Conservation (phyloP, 1,140 invertebrate species). For the Drosophila ogumai region DNA sequence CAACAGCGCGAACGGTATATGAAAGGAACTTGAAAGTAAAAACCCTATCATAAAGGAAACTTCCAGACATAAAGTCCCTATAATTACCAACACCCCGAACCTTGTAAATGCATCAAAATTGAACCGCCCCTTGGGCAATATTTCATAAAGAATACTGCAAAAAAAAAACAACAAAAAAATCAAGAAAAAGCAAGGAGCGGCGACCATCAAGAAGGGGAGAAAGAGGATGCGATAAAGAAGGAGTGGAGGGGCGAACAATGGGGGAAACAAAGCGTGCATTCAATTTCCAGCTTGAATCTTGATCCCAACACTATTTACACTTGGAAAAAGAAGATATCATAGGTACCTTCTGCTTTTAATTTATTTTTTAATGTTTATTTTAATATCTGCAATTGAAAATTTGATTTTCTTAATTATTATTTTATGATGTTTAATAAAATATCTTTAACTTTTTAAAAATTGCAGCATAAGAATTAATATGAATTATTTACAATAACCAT, state of each 20-base stretch:
- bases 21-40: constrained; percentile 58
- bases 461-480: no score
- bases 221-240: not conserved
- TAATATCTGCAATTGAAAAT: no score
- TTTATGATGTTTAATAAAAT: no score
- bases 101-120: constrained; percentile 84
- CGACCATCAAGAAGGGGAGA: constrained; percentile 16
- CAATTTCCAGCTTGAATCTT: constrained; percentile 45
- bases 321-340: not conserved
- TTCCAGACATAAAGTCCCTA: constrained; percentile 84
- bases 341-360: no score
- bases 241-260: constrained; percentile 15
- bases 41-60: constrained; percentile 74
- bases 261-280: constrained; percentile 53
- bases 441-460: no score
- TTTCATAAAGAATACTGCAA: constrained; percentile 50
- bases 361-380: no score
- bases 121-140: constrained; percentile 78
- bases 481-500: no score
- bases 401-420: no score
- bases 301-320: constrained; percentile 22
- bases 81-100: constrained; percentile 85
- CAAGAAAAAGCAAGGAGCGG: not conserved
- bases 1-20: constrained; percentile 21
- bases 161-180: constrained; percentile 19